These are phyloP conservation scores for Hypsopygia costalis DNA, from an alignment of 2,888 invertebrate genomes.

Conservation along the genomic window DNA sequence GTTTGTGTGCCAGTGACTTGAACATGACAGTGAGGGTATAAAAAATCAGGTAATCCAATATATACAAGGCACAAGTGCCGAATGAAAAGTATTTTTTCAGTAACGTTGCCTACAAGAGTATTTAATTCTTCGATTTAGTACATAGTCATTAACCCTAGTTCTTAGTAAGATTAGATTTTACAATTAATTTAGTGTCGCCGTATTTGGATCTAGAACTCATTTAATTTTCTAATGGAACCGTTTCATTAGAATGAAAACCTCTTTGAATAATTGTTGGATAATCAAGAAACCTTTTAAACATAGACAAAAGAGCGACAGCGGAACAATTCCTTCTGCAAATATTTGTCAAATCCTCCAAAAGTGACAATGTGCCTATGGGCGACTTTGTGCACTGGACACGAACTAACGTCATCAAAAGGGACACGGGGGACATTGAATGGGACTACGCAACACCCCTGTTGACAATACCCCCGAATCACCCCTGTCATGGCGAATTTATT, in stretches of 20 bases:
- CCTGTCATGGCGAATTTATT: constrained; percentile 53
- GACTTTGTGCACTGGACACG: constrained; percentile 61
- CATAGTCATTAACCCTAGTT: too few relatives aligned
- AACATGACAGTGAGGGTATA: too few relatives aligned
- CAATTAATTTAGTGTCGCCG: background rate
- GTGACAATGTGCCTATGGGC: constrained; percentile 35
- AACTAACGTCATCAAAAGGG: constrained; percentile 58
- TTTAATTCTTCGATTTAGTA: too few relatives aligned
- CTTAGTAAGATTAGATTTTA: background rate
- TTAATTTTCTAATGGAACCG: constrained; percentile 17
- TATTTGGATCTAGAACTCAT: background rate
- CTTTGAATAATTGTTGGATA: constrained; percentile 11
- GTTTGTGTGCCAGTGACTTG: too few relatives aligned
- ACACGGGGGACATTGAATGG: constrained; percentile 33
- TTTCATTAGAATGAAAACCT: background rate
- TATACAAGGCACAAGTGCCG: too few relatives aligned
- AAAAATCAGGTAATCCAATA: too few relatives aligned
- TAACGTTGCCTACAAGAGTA: too few relatives aligned
- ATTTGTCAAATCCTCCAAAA: constrained; percentile 41
- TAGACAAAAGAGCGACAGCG: constrained; percentile 22
- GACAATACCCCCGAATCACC: constrained; percentile 31
- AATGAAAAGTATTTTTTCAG: too few relatives aligned
- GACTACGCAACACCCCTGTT: constrained; percentile 34
- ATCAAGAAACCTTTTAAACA: constrained; percentile 19
- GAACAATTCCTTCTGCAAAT: constrained; percentile 27